Conservation (phyloP, 2,797 vertebrate genomes). For the Thunnus albacares region DNA sequence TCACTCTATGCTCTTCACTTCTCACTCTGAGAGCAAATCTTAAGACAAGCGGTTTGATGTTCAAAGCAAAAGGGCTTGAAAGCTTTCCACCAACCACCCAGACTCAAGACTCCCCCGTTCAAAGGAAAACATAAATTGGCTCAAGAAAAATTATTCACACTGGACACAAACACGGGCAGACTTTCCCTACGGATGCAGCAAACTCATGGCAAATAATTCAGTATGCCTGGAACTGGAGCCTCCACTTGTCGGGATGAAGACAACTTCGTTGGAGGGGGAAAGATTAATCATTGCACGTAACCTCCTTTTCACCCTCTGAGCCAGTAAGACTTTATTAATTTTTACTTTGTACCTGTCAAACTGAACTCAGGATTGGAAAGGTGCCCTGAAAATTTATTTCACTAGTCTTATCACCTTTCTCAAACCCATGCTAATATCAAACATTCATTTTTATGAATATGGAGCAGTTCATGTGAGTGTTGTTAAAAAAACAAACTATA, state of each 20-base stretch:
- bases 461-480: neutral
- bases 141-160: conserved; percentile 74
- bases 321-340: conserved; percentile 38
- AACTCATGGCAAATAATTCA: conserved; percentile 63
- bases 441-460: neutral
- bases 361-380: conserved; percentile 23
- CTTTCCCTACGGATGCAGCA: conserved; percentile 59
- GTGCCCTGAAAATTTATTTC: conserved; percentile 13
- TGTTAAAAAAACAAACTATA: neutral
- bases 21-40: conserved; percentile 73
- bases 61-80: conserved; percentile 80
- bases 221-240: conserved; percentile 57
- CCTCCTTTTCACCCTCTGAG: conserved; percentile 9
- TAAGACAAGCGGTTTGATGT: conserved; percentile 82
- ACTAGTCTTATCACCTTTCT: neutral
- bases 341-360: conserved; percentile 60
- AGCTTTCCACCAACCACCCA: conserved; percentile 76
- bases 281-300: conserved; percentile 61
- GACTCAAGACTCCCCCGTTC: conserved; percentile 73
- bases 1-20: conserved; percentile 59
- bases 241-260: conserved; percentile 59
- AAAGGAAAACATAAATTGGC: conserved; percentile 80
- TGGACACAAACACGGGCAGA: conserved; percentile 72
- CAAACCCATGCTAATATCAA: neutral
- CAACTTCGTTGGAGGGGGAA: conserved; percentile 38